A percentile compares a stretch with the other conserved stretches of the same genome.
phyloP scores from a whole-genome alignment of 2,113 vertebrate genomes.

The Platysternon megacephalum region DNA sequence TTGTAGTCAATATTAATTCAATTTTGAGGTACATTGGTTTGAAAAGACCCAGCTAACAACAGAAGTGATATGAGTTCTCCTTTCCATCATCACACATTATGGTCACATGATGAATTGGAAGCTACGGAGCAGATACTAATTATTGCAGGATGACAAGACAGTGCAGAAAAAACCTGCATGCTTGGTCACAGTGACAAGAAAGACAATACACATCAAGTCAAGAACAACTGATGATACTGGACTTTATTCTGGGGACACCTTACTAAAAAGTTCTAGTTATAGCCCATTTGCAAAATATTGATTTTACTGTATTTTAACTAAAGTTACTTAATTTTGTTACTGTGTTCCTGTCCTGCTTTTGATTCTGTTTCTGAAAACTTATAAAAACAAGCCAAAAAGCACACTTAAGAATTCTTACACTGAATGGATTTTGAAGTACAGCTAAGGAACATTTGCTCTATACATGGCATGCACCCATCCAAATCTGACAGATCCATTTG shows the following conservation, averaged over 20 bases:
- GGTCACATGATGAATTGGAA: neutral
- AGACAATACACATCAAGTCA: neutral
- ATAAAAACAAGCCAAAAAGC: neutral
- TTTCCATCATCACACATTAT: neutral
- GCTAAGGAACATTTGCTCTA: neutral
- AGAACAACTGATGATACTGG: neutral
- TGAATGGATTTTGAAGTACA: neutral
- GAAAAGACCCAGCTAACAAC: neutral
- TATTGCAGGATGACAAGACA: rapidly evolving
- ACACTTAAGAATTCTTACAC: neutral
- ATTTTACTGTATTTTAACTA: neutral
- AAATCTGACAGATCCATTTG: neutral
- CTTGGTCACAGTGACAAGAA: neutral
- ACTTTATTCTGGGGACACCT: neutral
- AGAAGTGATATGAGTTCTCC: neutral
- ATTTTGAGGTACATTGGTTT: neutral
- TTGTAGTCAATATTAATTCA: neutral
- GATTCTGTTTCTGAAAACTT: neutral
- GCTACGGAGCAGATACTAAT: neutral
- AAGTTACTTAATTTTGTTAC: neutral
- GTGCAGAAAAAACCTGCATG: neutral
- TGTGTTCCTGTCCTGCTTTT: neutral
- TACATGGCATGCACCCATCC: neutral
- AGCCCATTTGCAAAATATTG: neutral
- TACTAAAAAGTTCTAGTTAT: neutral